Evolutionary conservation across 2,113 vertebrate species (phyloP).

Genomic region (Poecile atricapillus): DNA sequence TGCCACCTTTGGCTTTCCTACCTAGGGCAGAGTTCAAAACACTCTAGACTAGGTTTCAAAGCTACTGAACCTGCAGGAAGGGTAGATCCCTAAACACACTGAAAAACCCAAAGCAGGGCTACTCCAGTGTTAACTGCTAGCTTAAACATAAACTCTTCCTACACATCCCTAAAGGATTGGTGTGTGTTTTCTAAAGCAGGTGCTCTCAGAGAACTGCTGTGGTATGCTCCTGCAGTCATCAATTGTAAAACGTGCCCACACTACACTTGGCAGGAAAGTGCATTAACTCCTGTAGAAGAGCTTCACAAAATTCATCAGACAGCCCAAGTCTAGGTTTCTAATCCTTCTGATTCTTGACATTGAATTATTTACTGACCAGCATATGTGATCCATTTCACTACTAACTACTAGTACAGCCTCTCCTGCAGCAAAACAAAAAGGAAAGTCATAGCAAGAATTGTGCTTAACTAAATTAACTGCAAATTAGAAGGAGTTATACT

Average conservation of each 20-base stretch:
- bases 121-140: neutral
- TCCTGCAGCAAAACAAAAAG: neutral
- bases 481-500: neutral
- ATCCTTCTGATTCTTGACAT: neutral
- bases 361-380: neutral
- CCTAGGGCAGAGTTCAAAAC: neutral
- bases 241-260: neutral
- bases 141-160: neutral
- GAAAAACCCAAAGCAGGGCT: neutral
- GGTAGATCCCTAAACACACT: neutral
- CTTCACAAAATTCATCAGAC: neutral
- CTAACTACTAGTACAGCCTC: neutral
- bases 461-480: neutral
- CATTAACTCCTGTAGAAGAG: neutral
- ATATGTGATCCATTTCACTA: neutral
- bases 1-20: neutral
- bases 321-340: neutral
- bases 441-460: neutral
- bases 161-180: neutral
- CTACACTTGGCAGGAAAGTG: neutral
- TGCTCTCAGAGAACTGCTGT: neutral
- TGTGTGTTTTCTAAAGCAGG: neutral
- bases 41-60: neutral
- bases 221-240: neutral
- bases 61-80: neutral